Evolutionary conservation across 2,888 invertebrate genomes (phyloP), one percentile per base, ranked within the genome.

Genomic region (Cantharis rufa): DNA sequence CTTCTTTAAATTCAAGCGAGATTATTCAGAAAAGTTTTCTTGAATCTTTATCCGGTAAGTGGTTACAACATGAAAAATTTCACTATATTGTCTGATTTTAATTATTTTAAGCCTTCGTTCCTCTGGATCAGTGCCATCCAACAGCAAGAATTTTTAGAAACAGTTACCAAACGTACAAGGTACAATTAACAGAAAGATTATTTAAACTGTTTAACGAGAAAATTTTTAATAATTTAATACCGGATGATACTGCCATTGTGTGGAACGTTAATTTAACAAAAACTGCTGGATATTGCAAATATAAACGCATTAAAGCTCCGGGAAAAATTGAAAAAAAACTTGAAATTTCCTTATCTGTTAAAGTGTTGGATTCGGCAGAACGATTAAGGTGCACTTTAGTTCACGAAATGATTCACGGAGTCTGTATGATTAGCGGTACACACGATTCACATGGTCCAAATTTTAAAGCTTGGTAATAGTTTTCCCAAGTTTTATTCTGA

Each of bases 361-460:
- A 98, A 90, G 96, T 98, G n/a, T 82, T 95, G 74, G 95, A 95
- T 83, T 91, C 91, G 0, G 91, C 95, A 13, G 95, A 95, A 84
- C 90, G 98, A 63, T 87, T 97, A 16, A 90, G 98, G 5, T 97
- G 98, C 86, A 98, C 98, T 0, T 89, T 99, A 18, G 91, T 98
- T 27, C 98, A 99, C 86, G 98, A 99, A 88, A 88, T 98, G 89
- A 98, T 98, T 82, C 98, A 99, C 89, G 98, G 97, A 15, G 93
- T 95, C 0, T 98, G 96, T 96, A 87, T 98, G 3, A 90, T 97
- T 1, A 93, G 96, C 84, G 91, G 92, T 0, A 87, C 93, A 2
- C 90, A 91, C 1, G 95, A 94, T 78, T 95, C 95, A 0, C 98
- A 98, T 85, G 98, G 98, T 0, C 90, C 91, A 0, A 89, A 91